phyloP scores from a whole-genome alignment of 2,113 vertebrate species.

The Nothobranchius furzeri region DNA sequence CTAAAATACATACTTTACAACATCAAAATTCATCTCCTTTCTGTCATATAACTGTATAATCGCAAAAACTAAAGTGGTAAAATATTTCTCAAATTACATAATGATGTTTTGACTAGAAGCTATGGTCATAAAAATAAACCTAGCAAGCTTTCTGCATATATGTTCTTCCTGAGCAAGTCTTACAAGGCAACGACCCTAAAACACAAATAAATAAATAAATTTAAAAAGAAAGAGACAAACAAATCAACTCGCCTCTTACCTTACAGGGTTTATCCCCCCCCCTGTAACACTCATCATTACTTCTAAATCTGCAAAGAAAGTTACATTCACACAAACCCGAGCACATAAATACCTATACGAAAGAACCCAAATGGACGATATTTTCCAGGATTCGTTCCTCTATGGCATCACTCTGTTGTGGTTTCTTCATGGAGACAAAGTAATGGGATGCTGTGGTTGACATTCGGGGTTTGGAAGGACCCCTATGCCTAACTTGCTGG shows the following conservation, averaged over 20 bases:
- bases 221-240: conserved; percentile 41
- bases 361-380: conserved; percentile 99
- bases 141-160: conserved; percentile 46
- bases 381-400: conserved; percentile 98
- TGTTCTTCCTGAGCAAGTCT: conserved; percentile 38
- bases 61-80: conserved; percentile 20
- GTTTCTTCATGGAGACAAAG: conserved; percentile 96
- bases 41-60: conserved; percentile 17
- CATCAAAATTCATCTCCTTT: conserved; percentile 39
- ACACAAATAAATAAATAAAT: conserved; percentile 36
- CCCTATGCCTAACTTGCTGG: conserved; percentile 98
- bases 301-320: conserved; percentile 91
- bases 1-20: conserved; percentile 58
- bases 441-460: conserved; percentile 88
- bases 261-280: conserved; percentile 86
- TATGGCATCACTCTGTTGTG: conserved; percentile 95
- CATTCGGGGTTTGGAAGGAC: conserved; percentile 94
- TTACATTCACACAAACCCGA: conserved; percentile 99
- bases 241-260: conserved; percentile 88
- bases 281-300: conserved; percentile 83
- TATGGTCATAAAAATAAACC: conserved; percentile 31
- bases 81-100: conserved; percentile 20
- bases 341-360: conserved; percentile 99
- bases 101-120: conserved; percentile 14
- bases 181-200: conserved; percentile 53